Percentiles rank a stretch among this genome's conserved stretches.
Evolutionary conservation across 2,113 vertebrate species (phyloP).

Genomic region (Centropristis striata): DNA sequence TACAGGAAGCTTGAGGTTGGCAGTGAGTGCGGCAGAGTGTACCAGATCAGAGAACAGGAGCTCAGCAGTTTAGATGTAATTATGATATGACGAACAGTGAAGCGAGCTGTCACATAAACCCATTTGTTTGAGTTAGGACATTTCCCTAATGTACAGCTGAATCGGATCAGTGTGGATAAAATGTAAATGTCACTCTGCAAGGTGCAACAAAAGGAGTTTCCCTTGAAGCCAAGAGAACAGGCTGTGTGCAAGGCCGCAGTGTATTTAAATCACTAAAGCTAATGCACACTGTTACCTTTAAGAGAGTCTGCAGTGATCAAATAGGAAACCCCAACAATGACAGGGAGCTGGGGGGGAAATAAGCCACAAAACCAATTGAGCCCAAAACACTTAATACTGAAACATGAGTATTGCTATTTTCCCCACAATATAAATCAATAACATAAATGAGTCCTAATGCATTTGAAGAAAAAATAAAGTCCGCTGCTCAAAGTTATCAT

Average conservation of each 20-base stretch:
- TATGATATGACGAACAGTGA: conserved; percentile 45
- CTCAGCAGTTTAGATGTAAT: conserved; percentile 46
- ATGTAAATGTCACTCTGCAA: conserved; percentile 13
- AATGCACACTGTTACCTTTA: not conserved
- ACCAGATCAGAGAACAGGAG: conserved; percentile 19
- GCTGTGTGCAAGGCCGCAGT: not conserved
- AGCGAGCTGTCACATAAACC: conserved; percentile 24
- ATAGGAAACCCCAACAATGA: not conserved
- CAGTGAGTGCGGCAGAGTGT: conserved; percentile 20
- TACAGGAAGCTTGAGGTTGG: conserved; percentile 13
- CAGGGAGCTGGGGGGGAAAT: not conserved
- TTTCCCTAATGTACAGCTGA: conserved; percentile 22
- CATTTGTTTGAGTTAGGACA: conserved; percentile 32
- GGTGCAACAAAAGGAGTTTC: not conserved
- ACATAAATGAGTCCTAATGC: conserved; percentile 20
- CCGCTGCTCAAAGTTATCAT: not conserved
- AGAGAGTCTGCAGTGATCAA: not conserved
- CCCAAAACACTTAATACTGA: conserved; percentile 23
- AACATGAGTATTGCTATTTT: conserved; percentile 23
- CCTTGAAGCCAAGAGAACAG: not conserved
- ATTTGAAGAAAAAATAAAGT: conserved; percentile 26
- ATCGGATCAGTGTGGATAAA: conserved; percentile 16
- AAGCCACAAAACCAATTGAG: not conserved
- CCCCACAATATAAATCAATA: conserved; percentile 12
- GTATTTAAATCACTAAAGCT: conserved; percentile 23